Evolutionary conservation across 2,888 invertebrate genomes (phyloP).

Genomic region (Tachina grossa): DNA sequence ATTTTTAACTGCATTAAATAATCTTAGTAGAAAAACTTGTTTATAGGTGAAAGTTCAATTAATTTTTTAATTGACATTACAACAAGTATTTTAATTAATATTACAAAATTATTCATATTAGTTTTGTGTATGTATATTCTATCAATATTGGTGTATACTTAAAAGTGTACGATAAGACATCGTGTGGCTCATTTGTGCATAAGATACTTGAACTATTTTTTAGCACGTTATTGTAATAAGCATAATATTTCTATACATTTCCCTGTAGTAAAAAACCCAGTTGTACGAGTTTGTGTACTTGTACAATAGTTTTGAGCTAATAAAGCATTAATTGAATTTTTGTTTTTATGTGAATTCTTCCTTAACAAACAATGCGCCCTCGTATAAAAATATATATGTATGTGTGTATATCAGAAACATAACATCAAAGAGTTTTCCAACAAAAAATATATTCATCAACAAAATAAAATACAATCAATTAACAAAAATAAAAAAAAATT

Average conservation of each 20-base stretch:
- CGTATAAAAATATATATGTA: not conserved
- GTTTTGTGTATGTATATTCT: no score
- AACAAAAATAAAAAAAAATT: slow-evolving; percentile 36
- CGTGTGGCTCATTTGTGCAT: no score
- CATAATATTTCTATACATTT: not conserved
- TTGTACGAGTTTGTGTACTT: slow-evolving; percentile 12
- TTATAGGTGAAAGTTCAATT: no score
- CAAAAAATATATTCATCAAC: slow-evolving; percentile 30
- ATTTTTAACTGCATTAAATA: no score
- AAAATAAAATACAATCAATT: slow-evolving; percentile 22
- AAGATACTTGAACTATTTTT: not conserved
- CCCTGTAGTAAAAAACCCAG: not conserved
- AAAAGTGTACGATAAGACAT: no score
- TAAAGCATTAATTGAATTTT: slow-evolving; percentile 55
- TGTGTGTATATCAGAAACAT: not conserved
- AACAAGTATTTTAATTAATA: no score
- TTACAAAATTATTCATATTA: no score
- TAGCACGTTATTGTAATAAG: not conserved
- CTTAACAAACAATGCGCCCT: slow-evolving; percentile 23
- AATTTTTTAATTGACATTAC: no score
- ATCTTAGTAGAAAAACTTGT: no score
- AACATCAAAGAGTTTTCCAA: slow-evolving; percentile 61
- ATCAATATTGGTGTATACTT: no score
- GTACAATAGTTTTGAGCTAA: slow-evolving; percentile 47
- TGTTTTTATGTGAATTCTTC: slow-evolving; percentile 5